These are phyloP conservation scores for Charadrius vociferus DNA, from an alignment of 2,113 vertebrate species.

Conservation along the genomic window DNA sequence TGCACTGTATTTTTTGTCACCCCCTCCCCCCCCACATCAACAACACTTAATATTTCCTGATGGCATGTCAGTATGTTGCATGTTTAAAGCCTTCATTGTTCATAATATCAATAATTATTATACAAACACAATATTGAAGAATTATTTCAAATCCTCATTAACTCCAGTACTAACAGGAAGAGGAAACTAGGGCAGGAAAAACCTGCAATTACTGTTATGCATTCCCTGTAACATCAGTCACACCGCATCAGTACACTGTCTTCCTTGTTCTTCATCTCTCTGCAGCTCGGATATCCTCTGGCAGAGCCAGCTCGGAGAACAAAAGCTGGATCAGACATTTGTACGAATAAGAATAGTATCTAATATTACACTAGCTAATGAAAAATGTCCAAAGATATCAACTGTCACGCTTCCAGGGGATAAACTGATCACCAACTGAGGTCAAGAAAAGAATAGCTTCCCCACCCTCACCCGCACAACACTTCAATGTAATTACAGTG, in stretches of 20 bases:
- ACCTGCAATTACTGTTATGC: neutral
- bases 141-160: constrained; percentile 19
- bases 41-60: neutral
- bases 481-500: neutral
- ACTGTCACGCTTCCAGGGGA: neutral
- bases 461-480: neutral
- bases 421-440: neutral
- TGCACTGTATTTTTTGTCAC: neutral
- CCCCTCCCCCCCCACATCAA: neutral
- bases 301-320: neutral
- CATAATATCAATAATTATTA: constrained; percentile 12
- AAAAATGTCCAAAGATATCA: neutral
- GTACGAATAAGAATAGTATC: neutral
- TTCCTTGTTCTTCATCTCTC: neutral
- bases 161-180: neutral
- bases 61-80: constrained; percentile 1
- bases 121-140: neutral
- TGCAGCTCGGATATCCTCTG: neutral
- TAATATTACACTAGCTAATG: neutral
- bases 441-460: neutral
- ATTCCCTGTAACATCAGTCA: neutral
- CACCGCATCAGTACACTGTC: neutral
- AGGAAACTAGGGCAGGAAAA: constrained; percentile 17
- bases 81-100: neutral
- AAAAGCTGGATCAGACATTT: constrained; percentile 19